Evolutionary conservation across 2,797 vertebrate genomes (phyloP), one percentile per base, ranked within the genome.

Genomic region (Chaenodraco wilsoni): DNA sequence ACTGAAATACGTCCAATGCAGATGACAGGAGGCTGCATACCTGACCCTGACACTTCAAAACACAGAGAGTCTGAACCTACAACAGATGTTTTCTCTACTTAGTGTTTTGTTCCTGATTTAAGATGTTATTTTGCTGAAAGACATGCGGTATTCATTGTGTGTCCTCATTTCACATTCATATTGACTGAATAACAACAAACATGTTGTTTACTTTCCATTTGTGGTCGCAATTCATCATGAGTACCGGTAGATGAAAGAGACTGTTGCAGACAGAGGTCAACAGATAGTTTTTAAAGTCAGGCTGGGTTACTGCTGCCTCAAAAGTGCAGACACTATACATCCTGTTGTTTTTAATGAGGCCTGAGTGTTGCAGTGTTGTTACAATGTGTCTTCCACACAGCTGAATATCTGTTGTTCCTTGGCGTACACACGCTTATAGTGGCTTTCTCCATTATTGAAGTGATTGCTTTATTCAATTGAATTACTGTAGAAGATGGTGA

Each of bases 31-130:
- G 56, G 60, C 79, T 72, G 57, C 80, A 84, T 70, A 73, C 64
- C 74, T 76, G 50, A 81, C 82, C 76, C 65, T 69, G 82, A 83
- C 69, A 57, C 79, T 82, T 44, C 23, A 58, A 70, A 80, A 76
- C 40, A 69, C 66, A 59, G 17, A 43, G 66, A 76, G 15, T 44
- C 69, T 46, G 49, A 80, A 74, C 58, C 73, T 58, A 5, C 68
- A 83, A 66, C 77, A 83, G 66, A 83, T 85, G 76, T 77, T 61
- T 58, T 46, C 15, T 83, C 69, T 68, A 19, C 43, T 50, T n/a
- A 46, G 40, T 19, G 19, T n/a, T 77, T 74, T 67, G 33, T 63
- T 37, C 67, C 14, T 33, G 31, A 6, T 75, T 75, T 66, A 60
- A 79, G 3, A 65, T 71, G 67, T 73, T 48, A 16, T 48, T 16